These are phyloP conservation scores for Premnoplex brunnescens DNA, from an alignment of 2,797 vertebrate species.

Conservation along the genomic window DNA sequence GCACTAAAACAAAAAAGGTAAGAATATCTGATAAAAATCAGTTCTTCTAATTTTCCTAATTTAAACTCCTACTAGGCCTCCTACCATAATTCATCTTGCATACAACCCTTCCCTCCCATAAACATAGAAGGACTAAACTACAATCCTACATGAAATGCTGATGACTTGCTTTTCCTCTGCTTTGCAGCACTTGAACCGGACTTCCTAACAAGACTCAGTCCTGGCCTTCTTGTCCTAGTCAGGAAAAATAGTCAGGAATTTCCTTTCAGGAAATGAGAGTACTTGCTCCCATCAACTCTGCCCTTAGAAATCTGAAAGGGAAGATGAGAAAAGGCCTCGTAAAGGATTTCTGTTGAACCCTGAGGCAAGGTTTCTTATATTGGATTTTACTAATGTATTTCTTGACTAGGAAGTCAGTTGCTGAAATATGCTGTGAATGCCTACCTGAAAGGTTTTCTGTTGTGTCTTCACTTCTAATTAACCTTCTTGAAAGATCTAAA, in stretches of 20 bases:
- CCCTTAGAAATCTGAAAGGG: background rate
- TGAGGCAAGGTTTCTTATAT: background rate
- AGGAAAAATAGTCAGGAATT: background rate
- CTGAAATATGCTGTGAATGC: background rate
- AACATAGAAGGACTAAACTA: background rate
- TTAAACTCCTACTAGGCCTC: background rate
- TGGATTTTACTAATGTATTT: background rate
- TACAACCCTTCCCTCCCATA: background rate
- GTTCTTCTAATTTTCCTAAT: background rate
- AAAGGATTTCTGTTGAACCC: background rate
- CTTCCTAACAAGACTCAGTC: conserved; percentile 11
- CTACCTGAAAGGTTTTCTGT: background rate
- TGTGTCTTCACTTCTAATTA: background rate
- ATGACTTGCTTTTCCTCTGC: background rate
- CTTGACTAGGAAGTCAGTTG: background rate
- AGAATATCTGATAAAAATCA: background rate
- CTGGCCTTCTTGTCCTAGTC: background rate
- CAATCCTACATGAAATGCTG: background rate
- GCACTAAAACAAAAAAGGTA: background rate
- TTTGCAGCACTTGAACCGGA: background rate
- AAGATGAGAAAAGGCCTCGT: background rate
- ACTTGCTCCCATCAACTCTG: background rate
- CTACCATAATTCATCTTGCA: background rate
- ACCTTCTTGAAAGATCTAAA: background rate
- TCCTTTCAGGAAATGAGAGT: conserved; percentile 42